Evolutionary conservation across 2,888 invertebrate genomes (phyloP), one percentile per base, ranked within the genome.

Genomic region (Lypha dubia): DNA sequence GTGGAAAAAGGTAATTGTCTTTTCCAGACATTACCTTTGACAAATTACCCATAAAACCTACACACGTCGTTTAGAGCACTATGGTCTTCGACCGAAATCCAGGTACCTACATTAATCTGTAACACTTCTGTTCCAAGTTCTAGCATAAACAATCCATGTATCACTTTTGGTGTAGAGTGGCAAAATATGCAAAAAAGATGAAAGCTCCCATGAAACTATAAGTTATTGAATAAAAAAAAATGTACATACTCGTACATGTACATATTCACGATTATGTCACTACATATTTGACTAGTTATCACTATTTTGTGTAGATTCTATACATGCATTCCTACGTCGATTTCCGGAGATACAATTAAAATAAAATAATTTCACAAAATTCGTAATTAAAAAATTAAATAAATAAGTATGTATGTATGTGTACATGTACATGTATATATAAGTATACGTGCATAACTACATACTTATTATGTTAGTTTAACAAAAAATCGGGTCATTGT

Each of bases 401-500:
- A 60, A 11, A 60, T 22, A 38, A 5, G 1, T 24, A 46, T 17
- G 17, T 46, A 46, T 20, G 8, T 20, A 20, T 20, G 1, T 20
- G n/a, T n/a, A n/a, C n/a, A 20, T 20, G 20, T 46, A 46, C 17
- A 17, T 46, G 17, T 17, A 13, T 51, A 51, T 53, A 13, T 15
- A 15, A 24, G 3, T 24, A 3, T n/a, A n/a, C n/a, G n/a, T n/a
- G n/a, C n/a, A n/a, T n/a, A n/a, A n/a, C n/a, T n/a, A n/a, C n/a
- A n/a, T n/a, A n/a, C n/a, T n/a, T n/a, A n/a, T n/a, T n/a, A n/a
- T n/a, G n/a, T n/a, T n/a, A n/a, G n/a, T n/a, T n/a, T n/a, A n/a
- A n/a, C n/a, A n/a, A n/a, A 70, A 73, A 77, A 56, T 58, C 67
- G 82, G 77, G 77, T 83, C 82, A 83, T 51, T 83, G 73, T 73